phyloP scores from a whole-genome alignment of 2,797 vertebrate species.

The Poliocrania exsul region DNA sequence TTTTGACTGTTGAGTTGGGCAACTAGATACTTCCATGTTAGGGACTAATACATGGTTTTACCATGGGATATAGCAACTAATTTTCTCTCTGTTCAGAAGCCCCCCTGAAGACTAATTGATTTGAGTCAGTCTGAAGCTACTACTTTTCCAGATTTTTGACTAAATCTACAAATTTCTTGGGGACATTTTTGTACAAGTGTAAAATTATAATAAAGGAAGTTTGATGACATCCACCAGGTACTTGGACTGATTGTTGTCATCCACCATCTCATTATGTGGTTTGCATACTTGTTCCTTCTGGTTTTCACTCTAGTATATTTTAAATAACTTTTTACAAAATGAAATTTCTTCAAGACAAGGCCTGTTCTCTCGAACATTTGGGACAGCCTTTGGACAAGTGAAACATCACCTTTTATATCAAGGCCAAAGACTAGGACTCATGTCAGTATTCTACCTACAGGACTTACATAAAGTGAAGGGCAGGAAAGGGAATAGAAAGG shows the following conservation, averaged over 20 bases:
- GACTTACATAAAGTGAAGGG: accelerated
- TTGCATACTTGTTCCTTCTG: neutral
- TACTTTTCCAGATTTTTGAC: neutral
- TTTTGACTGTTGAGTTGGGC: neutral
- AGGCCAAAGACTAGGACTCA: neutral
- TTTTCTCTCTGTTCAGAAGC: neutral
- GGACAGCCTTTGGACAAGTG: neutral
- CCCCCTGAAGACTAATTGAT: neutral
- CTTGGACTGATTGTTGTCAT: neutral
- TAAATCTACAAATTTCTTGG: neutral
- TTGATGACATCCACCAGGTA: neutral
- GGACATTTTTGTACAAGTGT: neutral
- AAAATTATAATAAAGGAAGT: neutral
- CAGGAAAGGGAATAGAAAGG: neutral
- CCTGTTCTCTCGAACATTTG: accelerated
- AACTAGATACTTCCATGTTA: neutral
- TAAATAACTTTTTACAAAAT: neutral
- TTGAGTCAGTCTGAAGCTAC: neutral
- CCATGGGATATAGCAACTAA: neutral
- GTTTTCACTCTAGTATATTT: neutral
- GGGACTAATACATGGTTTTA: neutral
- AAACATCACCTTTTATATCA: neutral
- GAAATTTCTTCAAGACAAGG: neutral
- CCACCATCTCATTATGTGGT: neutral
- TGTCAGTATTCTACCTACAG: neutral